Base-by-base conservation (phyloP, 1,140 invertebrate species). In the Drosophila insularis region DNA sequence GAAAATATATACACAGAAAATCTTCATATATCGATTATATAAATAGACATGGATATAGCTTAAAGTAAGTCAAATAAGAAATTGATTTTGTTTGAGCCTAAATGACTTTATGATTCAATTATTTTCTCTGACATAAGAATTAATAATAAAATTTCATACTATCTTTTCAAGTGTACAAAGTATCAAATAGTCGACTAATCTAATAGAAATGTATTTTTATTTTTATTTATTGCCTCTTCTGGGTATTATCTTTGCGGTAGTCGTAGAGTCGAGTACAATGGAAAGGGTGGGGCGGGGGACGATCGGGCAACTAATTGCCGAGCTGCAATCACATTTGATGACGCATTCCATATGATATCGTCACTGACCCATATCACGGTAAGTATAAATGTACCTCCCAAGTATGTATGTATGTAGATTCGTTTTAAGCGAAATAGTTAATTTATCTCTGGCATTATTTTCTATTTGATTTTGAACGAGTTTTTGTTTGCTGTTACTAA, bases 251-350 rank as follows among this genome's bases (percentile, higher is more conserved):
- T 50, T 46, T 6, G 14, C 4, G 40, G 6, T 4, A 43, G 27
- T 27, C 1, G 11, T 3, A 40, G 39, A 4, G 37, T 39, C 10
- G 37, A 14, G n/a, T 5, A n/a, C 1, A 13, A 13, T 2, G 37
- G 11, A 13, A 4, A n/a, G 37, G 37, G 2, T 4, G 14, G 2
- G 2, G 1, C 5, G 2, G 40, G 40, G n/a, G 40, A n/a, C 40
- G 17, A 11, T 31, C 53, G 40, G 11, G 39, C 13, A 23, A 23
- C 21, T 37, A 35, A 8, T 59, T 46, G 64, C 56, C 60, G 39
- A 40, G 39, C 56, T 61, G 11, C 8, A 32, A 62, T 55, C 67
- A 55, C 61, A 69, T 23, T 69, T 55, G 62, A 69, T 67, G 68
- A 67, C 55, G 54, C 68, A 62, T 14, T 43, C 21, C 6, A 31